Evolutionary conservation across 2,888 invertebrate species (phyloP), one percentile per base, ranked within the genome.

Genomic region (Coleophora deauratella): DNA sequence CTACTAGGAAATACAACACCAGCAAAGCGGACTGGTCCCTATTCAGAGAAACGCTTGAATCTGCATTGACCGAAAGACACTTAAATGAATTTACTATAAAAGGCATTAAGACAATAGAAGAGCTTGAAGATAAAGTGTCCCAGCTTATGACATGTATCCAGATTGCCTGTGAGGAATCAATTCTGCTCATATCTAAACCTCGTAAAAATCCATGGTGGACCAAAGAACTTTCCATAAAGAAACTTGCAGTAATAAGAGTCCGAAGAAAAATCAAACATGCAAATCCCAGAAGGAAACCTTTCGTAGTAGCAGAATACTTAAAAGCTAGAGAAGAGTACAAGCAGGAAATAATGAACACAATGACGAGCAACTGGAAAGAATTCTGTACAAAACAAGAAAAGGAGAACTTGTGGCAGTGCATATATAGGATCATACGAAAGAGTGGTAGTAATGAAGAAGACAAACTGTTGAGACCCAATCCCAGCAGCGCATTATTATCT

Each of bases 381-480:
- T 11, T 33, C 7, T 33, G n/a, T 7, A 11, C 9, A 11, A 11
- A 11, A 33, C 2, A 33, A 11, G 33, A 33, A n/a, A 33, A 11
- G 12, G 33, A 33, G 11, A 11, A 11, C n/a, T 8, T 40, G 1
- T 43, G 40, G 43, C 30, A 40, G 12, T 37, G 43, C 1, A 40
- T 37, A 1, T 48, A 48, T 10, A 44, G 48, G 27, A 42, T 49
- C 0, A 40, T 50, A 8, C 27, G 27, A 9, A 44, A 35, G 10
- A 45, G 43, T 1, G 11, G 9, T 0, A 28, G 12, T 9, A 40
- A 42, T n/a, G 30, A 43, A 12, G 45, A 47, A n/a, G 47, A 50
- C 6, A 3, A 15, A 2, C 40, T 34, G 0, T 27, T 45, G 21
- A 21, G 13, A 9, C 37, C 11, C 9, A 35, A 46, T n/a, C n/a